Base-by-base conservation (phyloP, 64 coral and sea anemone species). In the Porites lutea region DNA sequence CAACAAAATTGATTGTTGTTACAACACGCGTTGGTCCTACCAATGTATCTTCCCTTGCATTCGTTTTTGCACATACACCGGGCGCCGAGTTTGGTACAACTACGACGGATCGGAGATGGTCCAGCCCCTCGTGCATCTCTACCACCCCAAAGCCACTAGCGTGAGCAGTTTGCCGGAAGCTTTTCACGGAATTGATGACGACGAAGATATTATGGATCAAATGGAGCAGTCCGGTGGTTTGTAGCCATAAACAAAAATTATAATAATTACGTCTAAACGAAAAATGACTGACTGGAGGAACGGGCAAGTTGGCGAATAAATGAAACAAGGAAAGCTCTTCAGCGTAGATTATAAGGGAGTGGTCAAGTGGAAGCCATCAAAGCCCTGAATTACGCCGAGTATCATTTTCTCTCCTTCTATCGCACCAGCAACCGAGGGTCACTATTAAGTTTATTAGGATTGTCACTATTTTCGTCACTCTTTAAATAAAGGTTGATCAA, bases 11-110 rank as follows among this genome's bases (percentile, higher is more conserved):
- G 90, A 92, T 61, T 78, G 90, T 10, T 92, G 90, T 47, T 86
- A 92, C 59, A 75, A 82, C 59, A 61, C 18, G 3, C 90, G 90
- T 72, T 84, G 84, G 60, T 92, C 73, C 53, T 86, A 75, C 59
- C 90, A 92, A 71, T 92, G 90, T 15, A 48, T 92, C 0, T 92
- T 92, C 11, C 90, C 90, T 7, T 92, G 90, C 49, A 92, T 92
- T 86, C 90, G 90, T 54, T 92, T 82, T 64, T 92, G 90, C 19
- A 86, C 90, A 6, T 92, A 92, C 81, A 92, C 45, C 8, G 82
- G 75, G 18, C 82, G 82, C 44, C 71, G 90, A 18, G 73, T 92
- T 23, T 92, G 73, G 20, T 92, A 92, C 82, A 92, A 92, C 82
- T 92, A 37, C 78, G 90, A 92, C 59, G 90, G 90, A 11, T 77